phyloP scores from a whole-genome alignment of 1,140 invertebrate genomes.

The Neodiprion pinetum region DNA sequence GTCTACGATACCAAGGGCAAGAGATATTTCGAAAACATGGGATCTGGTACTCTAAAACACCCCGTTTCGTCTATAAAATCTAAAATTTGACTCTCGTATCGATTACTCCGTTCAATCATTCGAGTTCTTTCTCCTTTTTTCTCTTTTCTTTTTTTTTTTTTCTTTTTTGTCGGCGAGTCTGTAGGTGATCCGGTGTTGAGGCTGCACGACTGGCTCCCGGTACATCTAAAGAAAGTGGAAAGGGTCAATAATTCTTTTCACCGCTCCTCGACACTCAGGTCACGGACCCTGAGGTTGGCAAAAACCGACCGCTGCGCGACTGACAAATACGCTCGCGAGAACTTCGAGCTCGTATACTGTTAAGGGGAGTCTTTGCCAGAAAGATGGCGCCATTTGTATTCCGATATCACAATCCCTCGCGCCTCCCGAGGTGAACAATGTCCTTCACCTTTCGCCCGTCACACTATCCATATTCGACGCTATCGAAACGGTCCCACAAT shows the following conservation, averaged over 20 bases:
- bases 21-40: no score
- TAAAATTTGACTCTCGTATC: no score
- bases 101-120: no score
- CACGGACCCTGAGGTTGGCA: slow-evolving; percentile 34
- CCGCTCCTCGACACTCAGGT: slow-evolving; percentile 27
- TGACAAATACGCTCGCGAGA: slow-evolving; percentile 34
- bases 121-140: no score
- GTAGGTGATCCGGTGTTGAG: no score
- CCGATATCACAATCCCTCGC: slow-evolving; percentile 31
- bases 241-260: slow-evolving; percentile 2
- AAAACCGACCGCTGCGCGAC: slow-evolving; percentile 32
- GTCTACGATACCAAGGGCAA: no score
- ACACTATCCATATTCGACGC: no score
- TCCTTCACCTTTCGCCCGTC: neutral
- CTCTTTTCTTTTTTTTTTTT: neutral
- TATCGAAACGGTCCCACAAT: no score
- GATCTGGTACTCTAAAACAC: no score
- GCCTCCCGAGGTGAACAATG: slow-evolving; percentile 17
- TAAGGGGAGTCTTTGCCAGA: slow-evolving; percentile 34
- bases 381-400: slow-evolving; percentile 39
- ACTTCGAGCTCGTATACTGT: neutral
- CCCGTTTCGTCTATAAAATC: no score
- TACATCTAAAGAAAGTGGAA: neutral
- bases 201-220: neutral
- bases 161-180: no score